Evolutionary conservation across 2,113 vertebrate genomes (phyloP), one percentile per base, ranked within the genome.

Genomic region (Corythornis vintsioides): DNA sequence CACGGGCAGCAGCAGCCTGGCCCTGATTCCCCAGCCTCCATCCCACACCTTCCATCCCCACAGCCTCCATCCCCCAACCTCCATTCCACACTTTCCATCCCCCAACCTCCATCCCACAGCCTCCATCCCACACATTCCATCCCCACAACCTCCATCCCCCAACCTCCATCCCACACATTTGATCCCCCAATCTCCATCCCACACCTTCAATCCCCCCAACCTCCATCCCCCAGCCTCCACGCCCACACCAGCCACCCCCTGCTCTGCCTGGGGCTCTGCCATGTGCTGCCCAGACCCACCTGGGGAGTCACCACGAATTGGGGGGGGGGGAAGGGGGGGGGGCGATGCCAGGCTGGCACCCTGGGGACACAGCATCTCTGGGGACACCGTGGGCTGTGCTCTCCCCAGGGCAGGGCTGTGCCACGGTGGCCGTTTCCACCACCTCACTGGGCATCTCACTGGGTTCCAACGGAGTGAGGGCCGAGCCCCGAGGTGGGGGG

Each of bases 201-300:
- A 15, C 40, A 26, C 7, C 20, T 35, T 9, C 35, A 35, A 63
- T 40, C 35, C n/a, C 57, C 57, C 21, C 57, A 14, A 38, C 13
- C 20, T 35, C n/a, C n/a, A 60, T 60, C 59, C 52, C 22, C 3
- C 40, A 63, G 15, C 31, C 43, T 9, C 8, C 40, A 3, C 15
- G 52, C 26, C 52, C 12, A 1, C 2, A 3, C 59, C 2, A n/a
- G 29, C 35, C 4, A 2, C 48, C 28, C n/a, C 2, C 7, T 2
- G 6, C 56, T 33, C 50, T 6, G 18, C 40, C 48, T 1, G 11
- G 35, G 65, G 29, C 61, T 66, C 66, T 9, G 25, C 63, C 24
- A 3, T 2, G 3, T 4, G 9, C 63, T 8, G 11, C 40, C 47
- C 52, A 18, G 38, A n/a, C 17, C 16, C 29, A 11, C 31, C 17